Evolutionary conservation across 1,140 invertebrate genomes (phyloP), one percentile per base, ranked within the genome.

Genomic region (Zaprionus africanus): DNA sequence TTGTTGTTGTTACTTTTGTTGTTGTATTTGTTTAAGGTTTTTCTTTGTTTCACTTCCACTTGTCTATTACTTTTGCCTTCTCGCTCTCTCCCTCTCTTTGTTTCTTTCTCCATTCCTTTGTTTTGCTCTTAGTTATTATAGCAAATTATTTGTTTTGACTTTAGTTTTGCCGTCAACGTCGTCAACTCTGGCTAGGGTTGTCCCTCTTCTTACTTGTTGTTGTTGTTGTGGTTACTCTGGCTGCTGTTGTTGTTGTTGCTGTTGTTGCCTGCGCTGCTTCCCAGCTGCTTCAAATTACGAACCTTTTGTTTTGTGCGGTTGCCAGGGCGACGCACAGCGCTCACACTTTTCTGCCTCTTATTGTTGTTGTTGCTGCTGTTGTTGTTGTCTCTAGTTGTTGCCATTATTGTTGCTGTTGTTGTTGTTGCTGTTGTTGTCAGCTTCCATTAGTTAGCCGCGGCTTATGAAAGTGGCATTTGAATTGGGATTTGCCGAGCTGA

Each of bases 131-230:
- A 78, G 83, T 87, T 87, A 87, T 87, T 87, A 87, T 87, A 83
- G 83, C 83, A 87, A 87, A 87, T 87, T 87, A 87, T 87, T 87
- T 87, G 83, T 87, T 87, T 87, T 87, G 83, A 87, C 83, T 87
- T 87, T 83, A 85, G 78, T 87, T 80, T 79, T 76, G 79, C 70
- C 75, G 78, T 78, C 82, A 81, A 76, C 77, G 58, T 74, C 71
- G 58, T 74, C 71, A 75, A 68, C 66, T 26, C 31, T 46, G 15
- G 19, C 43, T 46, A 38, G 58, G 60, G 58, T 31, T 59, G 41
- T 51, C n/a, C n/a, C 41, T 9, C 15, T 15, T 7, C 41, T 31
- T 31, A 54, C 62, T 62, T 60, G 60, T 26, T 58, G 59, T 62
- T 71, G 66, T 22, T 60, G 34, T 41, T 41, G 38, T n/a, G 38